Percentiles rank a stretch among this genome's conserved stretches.
Conservation (phyloP, 2,113 vertebrate species). For the Petromus typicus region DNA sequence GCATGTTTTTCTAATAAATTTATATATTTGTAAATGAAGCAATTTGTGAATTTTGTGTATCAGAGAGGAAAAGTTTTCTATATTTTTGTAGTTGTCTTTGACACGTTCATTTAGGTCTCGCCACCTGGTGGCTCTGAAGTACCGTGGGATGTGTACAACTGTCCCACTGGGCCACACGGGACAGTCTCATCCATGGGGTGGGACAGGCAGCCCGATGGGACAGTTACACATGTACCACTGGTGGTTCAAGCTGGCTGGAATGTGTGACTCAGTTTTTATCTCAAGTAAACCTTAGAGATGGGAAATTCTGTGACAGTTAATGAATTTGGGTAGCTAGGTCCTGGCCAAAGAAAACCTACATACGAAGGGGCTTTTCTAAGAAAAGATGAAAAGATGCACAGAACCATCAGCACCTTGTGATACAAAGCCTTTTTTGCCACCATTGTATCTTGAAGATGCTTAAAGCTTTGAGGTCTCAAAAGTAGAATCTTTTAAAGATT, state of each 20-base stretch:
- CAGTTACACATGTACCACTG: no score
- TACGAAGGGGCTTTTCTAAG: slow-evolving; percentile 45
- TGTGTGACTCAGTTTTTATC: slow-evolving; percentile 22
- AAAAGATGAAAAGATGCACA: neutral
- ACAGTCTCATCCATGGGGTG: no score
- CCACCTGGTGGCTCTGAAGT: neutral
- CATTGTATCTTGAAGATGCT: neutral
- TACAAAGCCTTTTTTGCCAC: neutral
- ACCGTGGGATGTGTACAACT: neutral
- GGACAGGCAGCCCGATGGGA: no score
- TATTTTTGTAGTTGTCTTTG: slow-evolving; percentile 80
- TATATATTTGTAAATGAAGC: slow-evolving; percentile 77
- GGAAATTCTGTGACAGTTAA: slow-evolving; percentile 40
- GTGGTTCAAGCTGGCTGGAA: neutral
- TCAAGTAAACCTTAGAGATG: slow-evolving; percentile 8
- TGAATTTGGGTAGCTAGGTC: neutral
- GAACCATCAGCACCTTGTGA: neutral
- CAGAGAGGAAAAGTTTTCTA: slow-evolving; percentile 56
- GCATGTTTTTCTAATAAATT: slow-evolving; percentile 57
- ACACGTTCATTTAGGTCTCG: neutral
- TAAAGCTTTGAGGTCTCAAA: neutral
- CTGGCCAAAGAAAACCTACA: neutral
- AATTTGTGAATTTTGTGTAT: slow-evolving; percentile 68
- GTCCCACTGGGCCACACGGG: neutral
- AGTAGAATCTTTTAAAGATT: neutral